Base-by-base conservation (phyloP, 2,888 invertebrate species). In the Agrypnus murinus region DNA sequence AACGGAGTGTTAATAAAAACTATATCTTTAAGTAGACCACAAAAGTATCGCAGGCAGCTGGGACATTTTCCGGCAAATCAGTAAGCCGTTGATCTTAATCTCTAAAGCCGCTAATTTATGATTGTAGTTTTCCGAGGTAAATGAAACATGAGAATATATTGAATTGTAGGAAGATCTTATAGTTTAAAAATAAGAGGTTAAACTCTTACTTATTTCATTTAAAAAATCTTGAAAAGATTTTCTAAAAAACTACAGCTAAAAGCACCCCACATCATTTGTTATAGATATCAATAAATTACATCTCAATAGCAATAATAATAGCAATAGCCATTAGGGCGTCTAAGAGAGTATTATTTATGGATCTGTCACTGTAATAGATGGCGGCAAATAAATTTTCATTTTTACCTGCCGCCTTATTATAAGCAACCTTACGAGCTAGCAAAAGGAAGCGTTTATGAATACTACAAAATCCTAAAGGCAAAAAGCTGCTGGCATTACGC, bases 291-390 rank as follows among this genome's bases (percentile, higher is more conserved):
- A 58, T 58, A 58, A 58, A 58, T 58, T 58, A 58, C 58, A 58
- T 58, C 40, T 58, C 58, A 40, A 58, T 58, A 58, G 58, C 40
- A 58, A 25, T 40, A 58, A 36, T 58, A 58, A 58, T 40, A 55
- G 36, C 34, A 55, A 34, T 12, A 53, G 38, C 58, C 58, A 58
- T 58, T 58, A 58, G 58, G 58, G 58, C 58, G 58, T 58, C 36
- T 25, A 58, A 40, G 58, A 58, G 8, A 15, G 38, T 19, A 36
- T 58, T 58, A 58, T 58, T 58, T 58, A 58, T 58, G 58, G 40
- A 12, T 19, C 40, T 58, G 58, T 58, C 40, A 19, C 5, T 14
- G n/a, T 58, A 25, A 58, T 58, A 14, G 58, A 58, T 58, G 40
- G 34, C 34, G 7, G 38, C 25, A 14, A 58, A 12, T 58, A 19